Evolutionary conservation across 1,140 invertebrate genomes (phyloP), one percentile per base, ranked within the genome.

Genomic region (Drosophila kanapiae): DNA sequence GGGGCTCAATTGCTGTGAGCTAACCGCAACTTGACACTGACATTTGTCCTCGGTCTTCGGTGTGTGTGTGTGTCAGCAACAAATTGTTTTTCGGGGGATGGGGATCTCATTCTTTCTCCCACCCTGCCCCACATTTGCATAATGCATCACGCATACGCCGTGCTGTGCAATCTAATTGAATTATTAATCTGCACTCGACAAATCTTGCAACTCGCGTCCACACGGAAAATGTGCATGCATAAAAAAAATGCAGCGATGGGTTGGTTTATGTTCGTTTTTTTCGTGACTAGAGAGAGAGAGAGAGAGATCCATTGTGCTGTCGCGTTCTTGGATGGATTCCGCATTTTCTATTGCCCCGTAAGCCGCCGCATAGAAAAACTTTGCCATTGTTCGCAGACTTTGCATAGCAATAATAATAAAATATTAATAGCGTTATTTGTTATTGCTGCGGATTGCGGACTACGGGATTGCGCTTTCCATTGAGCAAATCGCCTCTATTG

Each of bases 371-470:
- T 43, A 43, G 53, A 63, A 65, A 77, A 84, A 78, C 53, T 78
- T 77, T 60, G 60, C 45, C 80, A 80, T 87, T 87, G 83, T 87
- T 88, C 68, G 68, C 40, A 49, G 42, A 40, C 84, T 88, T 88
- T 83, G 84, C 83, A 83, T 58, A 75, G 77, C 75, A 88, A 84
- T 84, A 88, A 75, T 69, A 78, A 81, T 88, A 87, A 88, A 87
- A 88, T 88, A 87, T 87, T 87, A 87, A 88, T 84, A 75, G 80
- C 59, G 54, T 88, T 88, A 80, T 74, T 78, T 83, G 78, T 80
- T 83, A 70, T 83, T 77, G 65, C 63, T 57, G 58, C 60, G 35
- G 57, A 56, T 56, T 38, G 53, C 35, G 53, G 53, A 54, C 74
- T 18, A 81, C 29, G 57, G 45, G 60, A 63, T 43, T 62, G 23